Evolutionary conservation across 2,888 invertebrate species (phyloP), one percentile per base, ranked within the genome.

Genomic region (Callosobruchus maculatus): DNA sequence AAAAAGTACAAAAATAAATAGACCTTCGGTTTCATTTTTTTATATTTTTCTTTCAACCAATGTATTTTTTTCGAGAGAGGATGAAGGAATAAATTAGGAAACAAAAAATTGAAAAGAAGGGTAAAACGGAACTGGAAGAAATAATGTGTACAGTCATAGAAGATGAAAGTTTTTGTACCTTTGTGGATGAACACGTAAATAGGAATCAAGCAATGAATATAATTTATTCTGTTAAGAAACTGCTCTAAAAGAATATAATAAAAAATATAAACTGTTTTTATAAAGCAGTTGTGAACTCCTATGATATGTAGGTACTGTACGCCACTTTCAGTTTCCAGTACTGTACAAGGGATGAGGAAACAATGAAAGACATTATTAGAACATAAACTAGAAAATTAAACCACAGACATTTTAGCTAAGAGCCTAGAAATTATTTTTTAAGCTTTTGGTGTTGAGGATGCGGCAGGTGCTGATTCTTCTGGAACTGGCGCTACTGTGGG

Each of bases 401-500:
- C 49, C 13, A 49, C 49, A 49, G 49, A 49, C 49, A 49, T 49
- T 49, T 49, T 13, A 49, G 49, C 49, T 49, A 49, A 49, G 18
- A 49, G 49, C 18, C 49, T 49, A 49, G 49, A 49, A 18, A 1
- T 5, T 49, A 18, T 18, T 68, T 68, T 70, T 76, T 73, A 77
- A 71, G 84, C 81, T 79, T 85, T 84, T 70, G 82, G 80, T 22
- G 85, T 84, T 72, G 84, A 80, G 26, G 79, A 75, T 3, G 77
- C 67, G 20, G 76, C 79, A 49, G 49, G 49, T 20, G 77, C 79
- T 0, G 77, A 68, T n/a, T 82, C 85, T 73, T 84, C 85, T 72
- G 85, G 84, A 20, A 86, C 83, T 49, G 88, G 87, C 20, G 87
- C 87, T 4, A 86, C 86, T 3, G 88, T 88, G 72, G 92, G 91